phyloP scores from a whole-genome alignment of 2,797 vertebrate genomes.

The Anniella stebbinsi region DNA sequence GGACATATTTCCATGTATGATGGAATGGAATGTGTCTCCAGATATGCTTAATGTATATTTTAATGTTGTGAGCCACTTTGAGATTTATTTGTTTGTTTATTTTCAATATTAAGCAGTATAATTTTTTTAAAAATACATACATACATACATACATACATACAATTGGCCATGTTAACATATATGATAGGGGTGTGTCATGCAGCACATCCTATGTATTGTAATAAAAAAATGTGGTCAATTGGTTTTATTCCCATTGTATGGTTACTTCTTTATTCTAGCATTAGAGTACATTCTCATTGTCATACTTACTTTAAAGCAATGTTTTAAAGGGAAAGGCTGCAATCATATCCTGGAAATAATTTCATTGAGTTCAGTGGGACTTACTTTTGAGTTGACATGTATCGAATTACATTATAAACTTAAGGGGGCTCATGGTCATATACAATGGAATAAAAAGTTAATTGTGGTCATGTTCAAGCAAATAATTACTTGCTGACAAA shows the following conservation, averaged over 20 bases:
- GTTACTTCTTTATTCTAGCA: too few relatives aligned
- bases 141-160: neutral
- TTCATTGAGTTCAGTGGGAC: neutral
- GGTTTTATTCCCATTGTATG: too few relatives aligned
- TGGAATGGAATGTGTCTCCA: neutral
- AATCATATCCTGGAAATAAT: neutral
- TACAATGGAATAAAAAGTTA: neutral
- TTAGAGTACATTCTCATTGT: too few relatives aligned
- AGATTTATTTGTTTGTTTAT: too few relatives aligned
- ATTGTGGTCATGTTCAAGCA: neutral
- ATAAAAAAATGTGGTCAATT: too few relatives aligned
- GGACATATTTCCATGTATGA: neutral
- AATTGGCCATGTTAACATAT: neutral
- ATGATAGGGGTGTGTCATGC: neutral
- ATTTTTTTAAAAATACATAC: too few relatives aligned
- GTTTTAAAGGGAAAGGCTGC: neutral
- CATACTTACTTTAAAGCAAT: neutral
- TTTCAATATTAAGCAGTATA: too few relatives aligned
- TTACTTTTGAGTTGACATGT: neutral
- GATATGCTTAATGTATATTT: too few relatives aligned
- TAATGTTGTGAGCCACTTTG: too few relatives aligned
- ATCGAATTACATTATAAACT: neutral
- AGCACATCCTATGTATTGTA: neutral
- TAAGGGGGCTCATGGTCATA: neutral
- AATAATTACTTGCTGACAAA: neutral